phyloP scores from a whole-genome alignment of 2,113 vertebrate genomes.

The Scomber scombrus region DNA sequence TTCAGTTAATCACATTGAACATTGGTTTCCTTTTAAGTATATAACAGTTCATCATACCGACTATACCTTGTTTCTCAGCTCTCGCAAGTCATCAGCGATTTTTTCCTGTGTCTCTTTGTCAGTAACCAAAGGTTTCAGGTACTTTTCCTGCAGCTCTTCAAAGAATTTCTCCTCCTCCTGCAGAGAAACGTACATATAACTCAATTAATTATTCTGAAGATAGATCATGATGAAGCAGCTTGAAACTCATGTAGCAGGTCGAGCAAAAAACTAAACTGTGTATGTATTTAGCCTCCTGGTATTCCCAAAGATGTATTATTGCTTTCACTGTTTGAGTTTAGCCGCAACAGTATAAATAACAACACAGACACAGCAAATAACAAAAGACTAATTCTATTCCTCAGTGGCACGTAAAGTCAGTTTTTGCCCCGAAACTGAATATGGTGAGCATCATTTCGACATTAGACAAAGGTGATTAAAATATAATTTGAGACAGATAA shows the following conservation, averaged over 20 bases:
- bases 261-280: not conserved
- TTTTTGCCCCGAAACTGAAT: no score
- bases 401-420: no score
- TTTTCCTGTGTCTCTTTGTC: constrained; percentile 73
- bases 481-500: not conserved
- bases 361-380: no score
- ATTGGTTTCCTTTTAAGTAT: not conserved
- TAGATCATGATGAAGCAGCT: not conserved
- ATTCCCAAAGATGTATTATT: no score
- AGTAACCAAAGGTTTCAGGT: constrained; percentile 73
- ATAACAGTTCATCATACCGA: rapidly evolving
- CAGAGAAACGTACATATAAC: not conserved
- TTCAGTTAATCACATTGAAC: not conserved
- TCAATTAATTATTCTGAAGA: not conserved
- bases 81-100: constrained; percentile 53
- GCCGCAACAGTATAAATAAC: no score
- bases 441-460: no score
- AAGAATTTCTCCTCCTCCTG: constrained; percentile 78
- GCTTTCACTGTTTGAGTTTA: no score
- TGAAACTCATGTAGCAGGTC: not conserved
- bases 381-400: no score
- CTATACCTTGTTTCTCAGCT: constrained; percentile 79
- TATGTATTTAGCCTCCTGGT: no score
- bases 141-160: constrained; percentile 58
- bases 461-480: not conserved